Percentiles rank a stretch among this genome's conserved stretches.
These are phyloP conservation scores for Brienomyrus longianalis DNA, from an alignment of 2,113 vertebrate genomes.

Conservation along the genomic window DNA sequence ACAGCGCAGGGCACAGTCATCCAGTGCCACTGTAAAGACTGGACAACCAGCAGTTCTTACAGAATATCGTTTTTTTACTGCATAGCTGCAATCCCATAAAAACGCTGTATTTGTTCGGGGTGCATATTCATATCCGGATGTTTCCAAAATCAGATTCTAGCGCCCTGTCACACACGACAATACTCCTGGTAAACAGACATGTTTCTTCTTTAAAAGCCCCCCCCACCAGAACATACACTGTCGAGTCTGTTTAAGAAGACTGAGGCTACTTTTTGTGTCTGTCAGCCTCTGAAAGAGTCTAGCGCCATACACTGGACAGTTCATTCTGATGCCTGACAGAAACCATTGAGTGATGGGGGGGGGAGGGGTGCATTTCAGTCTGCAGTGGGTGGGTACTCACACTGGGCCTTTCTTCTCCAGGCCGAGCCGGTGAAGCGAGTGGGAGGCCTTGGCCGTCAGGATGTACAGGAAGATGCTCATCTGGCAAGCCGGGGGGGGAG, in stretches of 20 bases:
- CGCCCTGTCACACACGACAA: not conserved
- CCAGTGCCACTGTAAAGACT: not conserved
- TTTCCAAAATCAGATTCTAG: not conserved
- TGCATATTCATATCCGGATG: not conserved
- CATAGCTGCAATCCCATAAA: not conserved
- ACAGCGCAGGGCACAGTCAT: not conserved
- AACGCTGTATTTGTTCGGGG: not conserved
- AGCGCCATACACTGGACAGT: not conserved
- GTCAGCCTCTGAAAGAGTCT: not conserved
- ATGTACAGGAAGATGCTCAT: conserved; percentile 80
- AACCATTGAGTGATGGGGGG: not conserved
- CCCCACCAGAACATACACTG: not conserved
- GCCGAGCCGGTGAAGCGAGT: conserved; percentile 61
- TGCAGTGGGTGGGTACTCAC: conserved; percentile 62
- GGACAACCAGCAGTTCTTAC: not conserved
- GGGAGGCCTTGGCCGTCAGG: conserved; percentile 73
- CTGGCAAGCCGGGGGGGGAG: conserved; percentile 47
- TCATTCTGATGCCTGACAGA: not conserved
- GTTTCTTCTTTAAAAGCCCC: not conserved
- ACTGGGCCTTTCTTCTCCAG: conserved; percentile 78
- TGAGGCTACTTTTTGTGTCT: conserved; percentile 4
- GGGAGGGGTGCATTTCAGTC: not conserved
- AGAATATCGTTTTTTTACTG: not conserved
- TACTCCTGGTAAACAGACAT: not conserved
- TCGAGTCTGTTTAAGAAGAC: not conserved